These are phyloP conservation scores for Drosophila prosaltans DNA, from an alignment of 1,140 invertebrate species.

Conservation along the genomic window DNA sequence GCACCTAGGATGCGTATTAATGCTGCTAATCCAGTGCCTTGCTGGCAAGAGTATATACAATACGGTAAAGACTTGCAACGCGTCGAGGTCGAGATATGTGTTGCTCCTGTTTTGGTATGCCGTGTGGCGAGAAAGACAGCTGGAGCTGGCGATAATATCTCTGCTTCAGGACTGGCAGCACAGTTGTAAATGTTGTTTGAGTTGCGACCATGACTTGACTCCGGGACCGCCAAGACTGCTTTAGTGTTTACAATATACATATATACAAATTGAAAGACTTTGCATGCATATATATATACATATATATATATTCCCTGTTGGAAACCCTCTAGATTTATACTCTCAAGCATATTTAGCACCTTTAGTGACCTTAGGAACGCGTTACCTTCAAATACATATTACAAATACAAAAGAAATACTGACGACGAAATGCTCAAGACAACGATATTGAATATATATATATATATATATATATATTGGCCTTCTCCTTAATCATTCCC, in stretches of 20 bases:
- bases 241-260: conserved; percentile 46
- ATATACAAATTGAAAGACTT: conserved; percentile 55
- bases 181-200: conserved; percentile 85
- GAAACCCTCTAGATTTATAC: conserved; percentile 38
- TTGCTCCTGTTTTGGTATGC: conserved; percentile 93
- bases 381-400: conserved; percentile 65
- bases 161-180: conserved; percentile 91
- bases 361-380: conserved; percentile 79
- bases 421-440: conserved; percentile 42
- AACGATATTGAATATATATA: conserved; percentile 40
- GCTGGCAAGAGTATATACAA: conserved; percentile 89
- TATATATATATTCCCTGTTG: conserved; percentile 42
- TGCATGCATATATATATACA: conserved; percentile 21
- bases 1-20: conserved; percentile 86
- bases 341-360: conserved; percentile 70
- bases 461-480: conserved; percentile 4
- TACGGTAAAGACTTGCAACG: conserved; percentile 71
- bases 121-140: conserved; percentile 92
- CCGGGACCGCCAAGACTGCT: conserved; percentile 58
- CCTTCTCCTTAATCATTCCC: conserved; percentile 19
- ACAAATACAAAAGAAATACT: conserved; percentile 45
- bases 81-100: conserved; percentile 88
- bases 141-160: conserved; percentile 95
- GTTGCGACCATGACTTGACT: conserved; percentile 19
- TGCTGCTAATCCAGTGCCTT: conserved; percentile 90